Evolutionary conservation across 2,113 vertebrate species (phyloP), one percentile per base, ranked within the genome.

Genomic region (Oreotrochilus melanogaster): DNA sequence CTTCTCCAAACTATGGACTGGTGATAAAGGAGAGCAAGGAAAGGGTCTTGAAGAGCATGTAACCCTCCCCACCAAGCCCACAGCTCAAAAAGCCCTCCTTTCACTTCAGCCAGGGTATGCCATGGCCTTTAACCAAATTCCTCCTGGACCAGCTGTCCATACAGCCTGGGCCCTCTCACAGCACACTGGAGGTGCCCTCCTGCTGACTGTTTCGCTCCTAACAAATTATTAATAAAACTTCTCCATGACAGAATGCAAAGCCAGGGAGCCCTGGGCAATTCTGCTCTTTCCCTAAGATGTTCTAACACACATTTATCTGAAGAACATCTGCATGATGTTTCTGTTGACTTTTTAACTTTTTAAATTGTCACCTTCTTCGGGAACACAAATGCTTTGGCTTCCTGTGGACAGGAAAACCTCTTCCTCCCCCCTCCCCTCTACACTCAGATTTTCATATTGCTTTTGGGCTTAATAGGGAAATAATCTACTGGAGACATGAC

Each of bases 221-320:
- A 95, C 95, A 88, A 83, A 96, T 96, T 95, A 94, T 94, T 89
- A 85, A 96, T 87, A 74, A 73, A 80, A 25, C 23, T 87, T 95
- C 58, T 89, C 23, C 62, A 78, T 88, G 84, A 86, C 82, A 88
- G 86, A 74, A 60, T 95, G 83, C 72, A 89, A 85, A 87, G 25
- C 57, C 51, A 61, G 17, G 31, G 42, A 96, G 65, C 88, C 71
- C 78, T 78, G 64, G 78, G 90, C 81, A 88, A 89, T 94, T 78
- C 82, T 84, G 28, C 45, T 86, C 87, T 70, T 91, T 86, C 82
- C 14, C 37, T 42, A 45, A 78, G 74, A 78, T 78, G 69, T 93
- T 93, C 67, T 60, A 84, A 86, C 50, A 51, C 53, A 57, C 73
- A 91, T 72, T 92, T 92, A 47, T 85, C 78, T 57, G 31, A 91